These are phyloP conservation scores for Bungarus multicinctus DNA, from an alignment of 2,113 vertebrate genomes.

Conservation along the genomic window DNA sequence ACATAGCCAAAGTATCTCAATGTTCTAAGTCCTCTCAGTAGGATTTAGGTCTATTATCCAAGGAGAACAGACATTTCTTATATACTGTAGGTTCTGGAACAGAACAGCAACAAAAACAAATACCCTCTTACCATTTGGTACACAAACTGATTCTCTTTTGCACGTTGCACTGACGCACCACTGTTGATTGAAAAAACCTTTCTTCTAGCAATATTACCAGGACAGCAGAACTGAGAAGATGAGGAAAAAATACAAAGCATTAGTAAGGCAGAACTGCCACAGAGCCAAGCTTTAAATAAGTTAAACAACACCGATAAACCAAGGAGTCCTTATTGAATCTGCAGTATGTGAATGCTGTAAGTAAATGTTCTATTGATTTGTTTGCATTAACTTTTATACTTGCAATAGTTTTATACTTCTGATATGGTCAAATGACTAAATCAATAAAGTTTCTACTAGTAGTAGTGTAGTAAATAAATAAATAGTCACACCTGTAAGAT, in stretches of 20 bases:
- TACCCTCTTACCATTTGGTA: not conserved
- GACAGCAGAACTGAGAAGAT: not conserved
- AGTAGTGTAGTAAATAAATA: not conserved
- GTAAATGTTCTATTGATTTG: not conserved
- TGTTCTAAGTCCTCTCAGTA: not conserved
- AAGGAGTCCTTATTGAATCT: not conserved
- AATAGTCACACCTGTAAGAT: not conserved
- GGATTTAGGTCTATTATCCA: not conserved
- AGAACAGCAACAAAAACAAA: not conserved
- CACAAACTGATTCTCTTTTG: not conserved
- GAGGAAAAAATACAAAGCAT: not conserved
- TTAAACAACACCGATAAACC: slow-evolving; percentile 11
- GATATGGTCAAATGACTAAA: not conserved
- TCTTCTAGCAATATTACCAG: not conserved
- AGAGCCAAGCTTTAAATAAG: slow-evolving; percentile 44
- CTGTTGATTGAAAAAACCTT: not conserved
- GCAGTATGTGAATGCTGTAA: not conserved
- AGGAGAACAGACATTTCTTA: not conserved
- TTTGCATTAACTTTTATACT: not conserved
- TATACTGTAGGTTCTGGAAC: not conserved
- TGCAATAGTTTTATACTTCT: not conserved
- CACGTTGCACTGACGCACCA: not conserved
- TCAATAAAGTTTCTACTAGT: not conserved
- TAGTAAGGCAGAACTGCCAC: slow-evolving; percentile 32
- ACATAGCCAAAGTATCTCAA: not conserved